A percentile compares a stretch with the other conserved stretches of the same genome.
Conservation (phyloP, 2,797 vertebrate species). For the Acestrorhynchus altus region DNA sequence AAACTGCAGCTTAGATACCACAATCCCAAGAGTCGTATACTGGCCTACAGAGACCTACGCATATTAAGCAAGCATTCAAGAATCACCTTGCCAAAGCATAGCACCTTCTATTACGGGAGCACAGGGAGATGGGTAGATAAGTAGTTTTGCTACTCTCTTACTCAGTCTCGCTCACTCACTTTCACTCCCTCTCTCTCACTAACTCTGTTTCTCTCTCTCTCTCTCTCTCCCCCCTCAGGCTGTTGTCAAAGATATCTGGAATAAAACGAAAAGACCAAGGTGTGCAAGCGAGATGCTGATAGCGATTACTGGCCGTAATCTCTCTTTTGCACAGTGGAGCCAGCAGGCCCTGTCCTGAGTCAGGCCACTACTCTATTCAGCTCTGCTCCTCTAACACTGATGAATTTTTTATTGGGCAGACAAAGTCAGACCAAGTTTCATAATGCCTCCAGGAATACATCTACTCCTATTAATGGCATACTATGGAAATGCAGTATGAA, state of each 20-base stretch:
- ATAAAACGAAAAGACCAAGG: constrained; percentile 34
- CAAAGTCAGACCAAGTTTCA: constrained; percentile 67
- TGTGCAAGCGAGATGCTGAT: constrained; percentile 23
- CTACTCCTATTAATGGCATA: constrained; percentile 65
- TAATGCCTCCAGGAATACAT: constrained; percentile 65
- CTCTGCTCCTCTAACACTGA: constrained; percentile 59
- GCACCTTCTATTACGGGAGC: constrained; percentile 23
- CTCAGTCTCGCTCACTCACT: background rate
- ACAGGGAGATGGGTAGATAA: constrained; percentile 26
- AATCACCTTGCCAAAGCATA: constrained; percentile 32
- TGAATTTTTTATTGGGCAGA: constrained; percentile 73
- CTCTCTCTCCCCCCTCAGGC: constrained; percentile 24
- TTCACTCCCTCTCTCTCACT: background rate
- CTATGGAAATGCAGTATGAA: constrained; percentile 34
- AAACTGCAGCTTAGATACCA: background rate
- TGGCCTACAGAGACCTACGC: constrained; percentile 8
- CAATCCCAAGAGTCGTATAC: background rate
- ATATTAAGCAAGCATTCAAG: constrained; percentile 44
- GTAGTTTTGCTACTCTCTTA: constrained; percentile 9
- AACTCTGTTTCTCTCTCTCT: background rate
- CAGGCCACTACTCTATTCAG: constrained; percentile 45
- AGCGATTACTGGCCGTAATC: constrained; percentile 36
- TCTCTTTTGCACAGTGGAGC: constrained; percentile 44
- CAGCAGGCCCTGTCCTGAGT: constrained; percentile 60
- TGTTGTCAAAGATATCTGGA: constrained; percentile 47